Percentiles rank a stretch among this genome's conserved stretches.
phyloP scores from a whole-genome alignment of 2,797 vertebrate species.

The Bradypodion pumilum region DNA sequence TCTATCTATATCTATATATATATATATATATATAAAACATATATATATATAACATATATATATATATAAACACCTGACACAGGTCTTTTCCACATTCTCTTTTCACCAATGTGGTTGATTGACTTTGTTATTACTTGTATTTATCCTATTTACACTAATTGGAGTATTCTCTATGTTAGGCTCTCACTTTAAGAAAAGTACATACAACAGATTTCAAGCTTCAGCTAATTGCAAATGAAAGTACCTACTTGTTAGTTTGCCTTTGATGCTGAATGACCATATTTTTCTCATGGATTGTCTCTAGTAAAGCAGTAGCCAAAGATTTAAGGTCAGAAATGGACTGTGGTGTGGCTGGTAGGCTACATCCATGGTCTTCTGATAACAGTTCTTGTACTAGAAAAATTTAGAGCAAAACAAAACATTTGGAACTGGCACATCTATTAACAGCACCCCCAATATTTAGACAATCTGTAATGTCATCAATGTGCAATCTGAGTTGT shows the following conservation, averaged over 20 bases:
- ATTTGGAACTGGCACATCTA: background rate
- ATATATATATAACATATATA: too few species aligned
- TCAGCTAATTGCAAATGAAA: background rate
- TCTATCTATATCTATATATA: too few species aligned
- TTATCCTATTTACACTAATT: background rate
- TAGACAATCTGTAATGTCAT: too few species aligned
- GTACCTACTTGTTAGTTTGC: slow-evolving; percentile 94
- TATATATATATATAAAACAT: too few species aligned
- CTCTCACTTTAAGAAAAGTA: background rate
- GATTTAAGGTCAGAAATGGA: slow-evolving; percentile 98
- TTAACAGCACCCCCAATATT: too few species aligned
- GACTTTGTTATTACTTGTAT: background rate
- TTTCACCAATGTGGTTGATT: too few species aligned
- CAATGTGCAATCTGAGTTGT: too few species aligned
- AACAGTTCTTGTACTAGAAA: slow-evolving; percentile 82
- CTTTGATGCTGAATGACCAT: slow-evolving; percentile 98
- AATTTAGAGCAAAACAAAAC: slow-evolving; percentile 49
- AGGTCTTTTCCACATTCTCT: too few species aligned
- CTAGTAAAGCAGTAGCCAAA: slow-evolving; percentile 92
- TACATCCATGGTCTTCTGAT: slow-evolving; percentile 93
- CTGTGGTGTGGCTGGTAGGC: slow-evolving; percentile 93
- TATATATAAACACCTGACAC: too few species aligned
- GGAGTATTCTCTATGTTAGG: background rate
- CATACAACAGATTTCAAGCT: background rate
- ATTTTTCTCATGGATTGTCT: slow-evolving; percentile 98